Evolutionary conservation across 2,888 invertebrate genomes (phyloP), one percentile per base, ranked within the genome.

Genomic region (Hirtodrosophila confusa): DNA sequence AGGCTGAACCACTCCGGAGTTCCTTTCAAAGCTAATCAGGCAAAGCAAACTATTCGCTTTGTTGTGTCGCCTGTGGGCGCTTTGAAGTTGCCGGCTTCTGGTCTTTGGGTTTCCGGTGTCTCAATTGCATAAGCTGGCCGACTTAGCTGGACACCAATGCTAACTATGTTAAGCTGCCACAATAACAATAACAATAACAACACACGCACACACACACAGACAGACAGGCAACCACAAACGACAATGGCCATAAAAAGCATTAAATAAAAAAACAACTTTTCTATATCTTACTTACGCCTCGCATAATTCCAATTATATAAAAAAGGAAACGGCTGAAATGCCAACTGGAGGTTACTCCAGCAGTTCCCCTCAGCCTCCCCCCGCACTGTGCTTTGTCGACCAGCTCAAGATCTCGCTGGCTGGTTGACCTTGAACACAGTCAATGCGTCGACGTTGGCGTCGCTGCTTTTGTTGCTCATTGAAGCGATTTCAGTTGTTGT

Each of bases 381-480:
- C 3, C 12, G 8, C 7, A 8, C 4, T 31, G 9, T 31, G 17
- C 17, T 2, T 17, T 17, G 17, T 17, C 17, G 17, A 31, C 7
- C 7, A 31, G 9, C 31, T 31, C 45, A 67, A 47, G 49, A 65
- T 56, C 67, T 68, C 41, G 40, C 47, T 43, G 56, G 47, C 67
- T 57, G 60, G 60, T 72, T 78, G 78, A 82, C 80, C 80, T 82
- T 82, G 80, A 56, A 60, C 44, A 60, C 56, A 63, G 54, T 44
- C 43, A 36, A n/a, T 35, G 48, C 37, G 43, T 41, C 33, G 48
- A 12, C 47, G 53, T 11, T 17, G 41, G 29, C 73, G 51, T 54
- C 69, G 67, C 64, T 67, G 65, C 57, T 41, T 35, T 48, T 36
- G 53, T 48, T 79, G 86, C 33, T 75, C 85, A 73, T 54, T 75